Conservation (phyloP, 2,797 vertebrate genomes). For the Podarcis siculus region DNA sequence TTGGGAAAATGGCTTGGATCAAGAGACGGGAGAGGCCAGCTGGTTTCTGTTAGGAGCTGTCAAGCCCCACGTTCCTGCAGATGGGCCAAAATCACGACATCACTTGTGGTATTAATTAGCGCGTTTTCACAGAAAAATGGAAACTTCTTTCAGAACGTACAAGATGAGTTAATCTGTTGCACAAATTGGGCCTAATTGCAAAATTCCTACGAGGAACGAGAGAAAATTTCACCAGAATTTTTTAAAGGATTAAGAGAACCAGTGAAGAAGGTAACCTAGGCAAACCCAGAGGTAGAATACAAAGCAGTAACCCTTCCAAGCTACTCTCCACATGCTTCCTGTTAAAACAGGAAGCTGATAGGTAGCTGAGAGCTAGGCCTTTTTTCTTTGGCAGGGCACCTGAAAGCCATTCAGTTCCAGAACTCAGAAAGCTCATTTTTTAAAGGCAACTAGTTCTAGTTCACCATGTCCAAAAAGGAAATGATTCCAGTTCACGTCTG, state of each 20-base stretch:
- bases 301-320: not conserved
- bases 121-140: conserved; percentile 37
- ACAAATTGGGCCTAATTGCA: not conserved
- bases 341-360: not conserved
- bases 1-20: conserved; percentile 6
- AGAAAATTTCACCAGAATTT: not conserved
- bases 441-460: too few species aligned
- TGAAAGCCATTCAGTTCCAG: not conserved
- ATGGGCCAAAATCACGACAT: conserved; percentile 8
- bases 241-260: not conserved
- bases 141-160: conserved; percentile 8
- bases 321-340: not conserved
- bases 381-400: not conserved
- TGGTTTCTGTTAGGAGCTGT: conserved; percentile 12
- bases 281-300: not conserved
- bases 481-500: too few species aligned
- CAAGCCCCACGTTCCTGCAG: not conserved
- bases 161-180: conserved; percentile 40
- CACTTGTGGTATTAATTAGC: conserved; percentile 30
- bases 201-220: not conserved
- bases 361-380: too few species aligned
- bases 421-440: too few species aligned
- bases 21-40: not conserved
- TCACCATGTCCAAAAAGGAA: too few species aligned
- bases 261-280: not conserved